phyloP scores from a whole-genome alignment of 2,113 vertebrate genomes.

The Bos javanicus region DNA sequence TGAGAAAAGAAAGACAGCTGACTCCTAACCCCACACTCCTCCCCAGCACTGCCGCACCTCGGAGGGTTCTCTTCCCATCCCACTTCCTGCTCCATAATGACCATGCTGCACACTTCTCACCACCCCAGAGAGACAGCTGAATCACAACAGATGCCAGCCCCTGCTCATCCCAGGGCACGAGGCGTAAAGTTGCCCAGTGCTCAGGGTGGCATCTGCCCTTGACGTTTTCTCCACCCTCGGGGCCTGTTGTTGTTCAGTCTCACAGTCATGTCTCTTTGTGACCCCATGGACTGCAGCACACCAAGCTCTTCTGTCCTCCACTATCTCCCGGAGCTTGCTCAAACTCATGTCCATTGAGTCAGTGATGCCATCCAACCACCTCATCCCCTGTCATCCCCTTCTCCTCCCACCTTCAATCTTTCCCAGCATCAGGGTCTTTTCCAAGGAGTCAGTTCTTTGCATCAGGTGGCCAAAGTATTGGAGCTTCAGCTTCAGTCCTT shows the following conservation, averaged over 20 bases:
- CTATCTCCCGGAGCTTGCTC: background rate
- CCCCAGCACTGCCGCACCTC: fast-evolving
- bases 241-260: background rate
- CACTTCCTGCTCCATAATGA: background rate
- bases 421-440: background rate
- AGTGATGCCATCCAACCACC: background rate
- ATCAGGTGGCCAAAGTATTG: background rate
- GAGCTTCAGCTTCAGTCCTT: background rate
- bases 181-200: fast-evolving
- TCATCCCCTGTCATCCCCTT: background rate
- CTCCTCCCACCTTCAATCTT: background rate
- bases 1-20: background rate
- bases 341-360: background rate
- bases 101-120: background rate
- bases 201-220: background rate
- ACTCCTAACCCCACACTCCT: too few relatives aligned
- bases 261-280: background rate
- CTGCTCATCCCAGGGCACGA: fast-evolving
- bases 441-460: background rate
- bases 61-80: background rate
- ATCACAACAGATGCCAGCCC: background rate
- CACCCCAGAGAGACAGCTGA: background rate
- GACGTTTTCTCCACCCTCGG: fast-evolving
- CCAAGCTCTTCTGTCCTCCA: background rate
- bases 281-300: background rate